A percentile compares a stretch with the other conserved stretches of the same genome.
phyloP scores from a whole-genome alignment of 2,888 invertebrate genomes.

The Drymonia ruficornis region DNA sequence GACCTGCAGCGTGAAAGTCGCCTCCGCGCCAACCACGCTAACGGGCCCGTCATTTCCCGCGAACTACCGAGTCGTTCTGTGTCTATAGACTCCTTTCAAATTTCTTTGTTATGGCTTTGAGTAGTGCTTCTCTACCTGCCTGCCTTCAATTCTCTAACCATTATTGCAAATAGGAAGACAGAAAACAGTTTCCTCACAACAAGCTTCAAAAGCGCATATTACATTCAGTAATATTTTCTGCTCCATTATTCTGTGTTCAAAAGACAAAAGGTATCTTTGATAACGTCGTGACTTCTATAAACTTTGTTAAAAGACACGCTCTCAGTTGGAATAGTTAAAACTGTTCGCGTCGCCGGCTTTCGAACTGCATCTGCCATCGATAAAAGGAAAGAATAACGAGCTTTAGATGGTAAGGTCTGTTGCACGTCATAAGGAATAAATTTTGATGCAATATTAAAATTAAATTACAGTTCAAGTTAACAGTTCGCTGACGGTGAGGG shows the following conservation, averaged over 20 bases:
- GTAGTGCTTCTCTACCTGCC: too few relatives aligned
- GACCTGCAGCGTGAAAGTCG: too few relatives aligned
- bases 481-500: too few relatives aligned
- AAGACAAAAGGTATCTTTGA: constrained; percentile 14
- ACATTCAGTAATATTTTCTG: neutral
- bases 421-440: too few relatives aligned
- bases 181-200: constrained; percentile 20
- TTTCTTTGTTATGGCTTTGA: too few relatives aligned
- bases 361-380: constrained; percentile 7
- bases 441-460: too few relatives aligned
- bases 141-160: too few relatives aligned
- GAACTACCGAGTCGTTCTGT: too few relatives aligned
- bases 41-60: too few relatives aligned
- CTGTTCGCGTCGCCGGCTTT: constrained; percentile 10
- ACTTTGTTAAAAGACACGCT: constrained; percentile 16
- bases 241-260: constrained; percentile 1
- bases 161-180: neutral
- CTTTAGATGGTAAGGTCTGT: neutral
- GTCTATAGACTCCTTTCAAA: too few relatives aligned
- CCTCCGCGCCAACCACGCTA: too few relatives aligned
- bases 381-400: neutral
- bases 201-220: neutral
- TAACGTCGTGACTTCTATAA: constrained; percentile 10
- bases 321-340: constrained; percentile 35
- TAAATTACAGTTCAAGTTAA: too few relatives aligned